Base-by-base conservation (phyloP, 2,797 vertebrate species). In the Ctenochaetus hawaiiensis region DNA sequence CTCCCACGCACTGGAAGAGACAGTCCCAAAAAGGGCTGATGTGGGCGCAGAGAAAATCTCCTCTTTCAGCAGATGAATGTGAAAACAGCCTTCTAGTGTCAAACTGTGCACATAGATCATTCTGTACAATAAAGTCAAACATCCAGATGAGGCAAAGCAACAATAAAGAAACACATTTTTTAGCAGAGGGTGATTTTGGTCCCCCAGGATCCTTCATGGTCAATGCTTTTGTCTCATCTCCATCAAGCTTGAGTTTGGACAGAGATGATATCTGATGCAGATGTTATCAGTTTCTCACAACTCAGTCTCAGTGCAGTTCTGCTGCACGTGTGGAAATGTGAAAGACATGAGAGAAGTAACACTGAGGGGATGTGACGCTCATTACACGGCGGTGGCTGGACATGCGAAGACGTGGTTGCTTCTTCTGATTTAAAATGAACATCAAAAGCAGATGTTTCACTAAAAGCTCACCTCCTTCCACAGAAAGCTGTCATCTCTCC, bases 401-500 rank as follows among this genome's bases (percentile, higher is more conserved):
- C 49, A 66, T 74, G 71, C 67, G 63, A 89, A 73, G 56, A 73
- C 77, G 67, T 12, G 63, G 68, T 67, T 79, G 77, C 84, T 80
- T 80, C 67, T 69, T 89, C 83, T 85, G 61, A 87, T 82, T 82
- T 74, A 75, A 86, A 84, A 62, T 26, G 30, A 37, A 70, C 81
- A 48, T 76, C 26, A 13, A 56, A 70, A 65, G 49, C 81, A 87
- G 74, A 82, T 83, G 76, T 87, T 71, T 76, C 52, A 45, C 44
- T 26, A 54, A 52, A 13, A 20, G n/a, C 17, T 67, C 60, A 37
- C 53, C 39, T 67, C 23, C 45, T 48, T 79, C 77, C 75, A 49
- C 44, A 30, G 45, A 58, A 65, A 72, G 54, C 56, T 69, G 57
- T 72, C 48, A 73, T 71, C 73, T 85, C 22, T 78, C 51, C 34